phyloP scores from a whole-genome alignment of 2,888 invertebrate genomes.

The Allygus modestus region DNA sequence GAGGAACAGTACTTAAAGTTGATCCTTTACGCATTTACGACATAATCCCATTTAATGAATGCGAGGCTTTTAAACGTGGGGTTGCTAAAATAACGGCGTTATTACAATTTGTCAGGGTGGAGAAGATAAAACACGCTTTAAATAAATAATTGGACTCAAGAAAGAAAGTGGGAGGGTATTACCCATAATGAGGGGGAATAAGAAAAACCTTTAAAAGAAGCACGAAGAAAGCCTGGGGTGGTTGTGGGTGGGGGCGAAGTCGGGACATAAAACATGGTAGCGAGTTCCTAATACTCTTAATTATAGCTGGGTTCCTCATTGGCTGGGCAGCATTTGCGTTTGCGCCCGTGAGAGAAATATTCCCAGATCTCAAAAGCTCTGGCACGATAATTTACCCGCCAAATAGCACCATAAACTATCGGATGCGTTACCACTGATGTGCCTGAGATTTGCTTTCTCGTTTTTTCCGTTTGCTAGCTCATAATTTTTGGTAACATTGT shows the following conservation, averaged over 20 bases:
- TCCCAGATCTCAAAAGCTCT: slow-evolving; percentile 33
- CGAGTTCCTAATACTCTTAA: slow-evolving; percentile 65
- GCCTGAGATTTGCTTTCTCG: neutral
- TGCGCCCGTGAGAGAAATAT: slow-evolving; percentile 63
- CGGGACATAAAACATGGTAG: slow-evolving; percentile 62
- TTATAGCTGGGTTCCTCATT: slow-evolving; percentile 64
- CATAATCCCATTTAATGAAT: slow-evolving; percentile 13
- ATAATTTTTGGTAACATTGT: slow-evolving; percentile 1
- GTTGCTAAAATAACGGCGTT: slow-evolving; percentile 38
- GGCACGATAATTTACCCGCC: neutral
- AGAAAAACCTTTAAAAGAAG: slow-evolving; percentile 58
- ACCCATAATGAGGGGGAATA: slow-evolving; percentile 51
- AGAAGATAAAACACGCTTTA: slow-evolving; percentile 50
- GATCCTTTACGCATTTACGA: neutral
- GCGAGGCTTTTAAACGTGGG: slow-evolving; percentile 24
- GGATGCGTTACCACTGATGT: neutral
- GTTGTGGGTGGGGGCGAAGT: slow-evolving; percentile 31
- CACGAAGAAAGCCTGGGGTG: slow-evolving; percentile 34
- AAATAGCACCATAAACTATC: slow-evolving; percentile 2
- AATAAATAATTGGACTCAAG: slow-evolving; percentile 60
- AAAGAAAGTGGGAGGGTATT: slow-evolving; percentile 46
- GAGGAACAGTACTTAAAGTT: neutral
- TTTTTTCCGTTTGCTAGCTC: neutral
- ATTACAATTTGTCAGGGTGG: slow-evolving; percentile 53
- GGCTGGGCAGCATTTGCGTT: slow-evolving; percentile 62